These are phyloP conservation scores for Psittacara wagleri DNA, from an alignment of 2,113 vertebrate genomes.

Conservation along the genomic window DNA sequence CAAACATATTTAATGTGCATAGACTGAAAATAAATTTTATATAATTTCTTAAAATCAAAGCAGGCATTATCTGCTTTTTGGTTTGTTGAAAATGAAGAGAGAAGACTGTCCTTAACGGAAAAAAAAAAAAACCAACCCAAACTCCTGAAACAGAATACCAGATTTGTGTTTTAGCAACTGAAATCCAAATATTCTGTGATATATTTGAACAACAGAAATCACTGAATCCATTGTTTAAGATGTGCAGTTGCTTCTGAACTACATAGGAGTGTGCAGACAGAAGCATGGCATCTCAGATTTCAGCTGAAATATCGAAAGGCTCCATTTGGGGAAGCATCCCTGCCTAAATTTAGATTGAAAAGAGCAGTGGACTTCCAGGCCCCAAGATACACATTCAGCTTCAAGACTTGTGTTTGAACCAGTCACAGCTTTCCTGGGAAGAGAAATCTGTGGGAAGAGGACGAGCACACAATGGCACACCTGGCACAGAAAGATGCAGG, in stretches of 20 bases:
- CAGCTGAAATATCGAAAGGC: not conserved
- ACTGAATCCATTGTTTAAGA: not conserved
- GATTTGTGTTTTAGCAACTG: not conserved
- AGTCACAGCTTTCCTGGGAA: not conserved
- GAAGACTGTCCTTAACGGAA: not conserved
- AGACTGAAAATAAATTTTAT: not conserved
- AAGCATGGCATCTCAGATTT: not conserved
- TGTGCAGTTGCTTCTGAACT: not conserved
- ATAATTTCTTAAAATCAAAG: not conserved
- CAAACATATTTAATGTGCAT: not conserved
- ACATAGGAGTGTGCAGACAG: not conserved
- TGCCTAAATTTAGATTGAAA: not conserved
- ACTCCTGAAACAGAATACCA: not conserved
- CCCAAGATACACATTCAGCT: accelerated
- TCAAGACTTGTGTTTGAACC: not conserved
- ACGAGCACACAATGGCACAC: not conserved
- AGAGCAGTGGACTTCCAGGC: not conserved
- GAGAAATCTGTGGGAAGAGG: not conserved
- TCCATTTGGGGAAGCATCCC: not conserved
- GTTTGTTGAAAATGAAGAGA: not conserved
- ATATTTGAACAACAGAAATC: not conserved
- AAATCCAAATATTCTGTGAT: not conserved
- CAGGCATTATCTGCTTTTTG: not conserved
- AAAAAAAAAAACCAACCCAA: not conserved
- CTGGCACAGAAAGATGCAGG: not conserved